These are phyloP conservation scores for Penaeus indicus DNA, from an alignment of 1,140 invertebrate genomes.

Conservation along the genomic window DNA sequence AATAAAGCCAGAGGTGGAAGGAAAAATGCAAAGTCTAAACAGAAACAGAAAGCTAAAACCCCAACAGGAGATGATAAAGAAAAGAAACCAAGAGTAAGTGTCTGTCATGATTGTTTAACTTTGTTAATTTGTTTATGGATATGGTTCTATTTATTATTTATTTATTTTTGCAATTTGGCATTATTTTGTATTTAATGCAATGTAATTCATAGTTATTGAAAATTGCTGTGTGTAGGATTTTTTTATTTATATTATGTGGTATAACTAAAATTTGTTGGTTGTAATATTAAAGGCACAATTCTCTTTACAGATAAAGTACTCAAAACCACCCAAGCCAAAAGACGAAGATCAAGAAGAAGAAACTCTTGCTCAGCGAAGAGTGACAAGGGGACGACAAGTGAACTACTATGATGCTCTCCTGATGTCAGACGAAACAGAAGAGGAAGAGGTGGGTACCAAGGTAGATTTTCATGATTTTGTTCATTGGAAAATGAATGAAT, in stretches of 20 bases:
- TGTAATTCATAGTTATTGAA: too few relatives aligned
- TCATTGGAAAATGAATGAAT: not conserved
- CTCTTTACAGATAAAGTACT: slow-evolving; percentile 60
- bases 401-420: slow-evolving; percentile 65
- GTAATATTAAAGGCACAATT: too few relatives aligned
- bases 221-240: too few relatives aligned
- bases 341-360: slow-evolving; percentile 54
- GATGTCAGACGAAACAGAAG: slow-evolving; percentile 64
- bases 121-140: too few relatives aligned
- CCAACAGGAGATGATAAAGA: slow-evolving; percentile 40
- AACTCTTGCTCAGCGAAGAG: slow-evolving; percentile 44
- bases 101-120: not conserved
- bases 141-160: too few relatives aligned
- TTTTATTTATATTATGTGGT: too few relatives aligned
- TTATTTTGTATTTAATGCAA: not conserved
- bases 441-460: slow-evolving; percentile 56
- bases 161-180: not conserved
- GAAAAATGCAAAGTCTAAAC: slow-evolving; percentile 41
- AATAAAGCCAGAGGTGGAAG: slow-evolving; percentile 46
- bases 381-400: slow-evolving; percentile 63
- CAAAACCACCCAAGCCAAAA: slow-evolving; percentile 62
- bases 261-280: too few relatives aligned
- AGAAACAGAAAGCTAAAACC: slow-evolving; percentile 42
- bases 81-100: slow-evolving; percentile 57
- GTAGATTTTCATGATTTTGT: slow-evolving; percentile 1